Base-by-base conservation (phyloP, 2,797 vertebrate genomes). In the Mastacembelus armatus region DNA sequence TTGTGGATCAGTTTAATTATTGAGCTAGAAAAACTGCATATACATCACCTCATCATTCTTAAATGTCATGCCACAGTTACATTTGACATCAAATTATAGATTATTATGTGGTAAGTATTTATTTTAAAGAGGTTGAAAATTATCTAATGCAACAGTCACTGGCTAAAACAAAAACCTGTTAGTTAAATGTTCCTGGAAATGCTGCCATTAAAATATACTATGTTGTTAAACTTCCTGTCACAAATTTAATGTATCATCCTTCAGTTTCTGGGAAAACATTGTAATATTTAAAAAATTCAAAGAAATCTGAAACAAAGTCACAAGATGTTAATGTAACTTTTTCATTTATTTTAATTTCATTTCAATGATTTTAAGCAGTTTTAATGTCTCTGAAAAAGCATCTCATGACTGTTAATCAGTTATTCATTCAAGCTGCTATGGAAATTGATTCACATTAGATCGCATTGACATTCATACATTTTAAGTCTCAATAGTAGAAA, bases 401-500 rank as follows among this genome's bases (percentile, higher is more conserved):
- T 91, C 85, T 87, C 79, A 86, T 88, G 82, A 91, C 69, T 86
- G 75, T 88, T 85, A 73, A 85, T 88, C 84, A 83, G 74, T 86
- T 89, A 59, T 81, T 91, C 88, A 84, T 90, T 91, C 90, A 90
- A 91, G 90, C 91, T 92, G 91, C 85, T 88, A 89, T 91, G 89
- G 84, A 91, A 89, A 89, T 91, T 81, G 58, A 66, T 90, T 92
- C 91, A 92, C 91, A 91, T 91, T 90, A 86, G 84, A 87, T 90
- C 77, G 76, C 84, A 75, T 90, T 90, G 83, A 92, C 89, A 92
- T 91, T 92, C 92, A 91, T 91, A 92, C 91, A 91, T 90, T 90
- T 88, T 92, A 92, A 93, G 92, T 92, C 91, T 92, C 88, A 88
- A 81, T 86, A 87, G 90, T 91, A 89, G 85, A 91, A 91, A 92